Conservation (phyloP, 1,140 invertebrate genomes). For the Drosophila quadrilineata region DNA sequence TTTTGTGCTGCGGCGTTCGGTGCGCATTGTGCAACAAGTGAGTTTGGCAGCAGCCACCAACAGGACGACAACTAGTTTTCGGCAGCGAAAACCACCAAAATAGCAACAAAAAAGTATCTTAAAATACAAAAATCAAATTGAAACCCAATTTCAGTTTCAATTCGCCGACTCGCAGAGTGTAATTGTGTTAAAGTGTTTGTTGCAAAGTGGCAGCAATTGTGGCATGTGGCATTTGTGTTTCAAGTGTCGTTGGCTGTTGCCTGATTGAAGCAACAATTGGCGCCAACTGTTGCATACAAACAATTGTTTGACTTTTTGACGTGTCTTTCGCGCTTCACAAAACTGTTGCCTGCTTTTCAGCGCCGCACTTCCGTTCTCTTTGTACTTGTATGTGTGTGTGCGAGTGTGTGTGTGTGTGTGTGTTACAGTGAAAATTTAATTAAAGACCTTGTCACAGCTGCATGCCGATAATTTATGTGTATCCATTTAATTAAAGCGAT, state of each 20-base stretch:
- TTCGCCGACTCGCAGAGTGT: slow-evolving; percentile 36
- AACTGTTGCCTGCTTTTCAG: slow-evolving; percentile 66
- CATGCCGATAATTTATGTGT: slow-evolving; percentile 67
- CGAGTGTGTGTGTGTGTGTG: slow-evolving; percentile 16
- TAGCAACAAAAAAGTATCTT: background rate
- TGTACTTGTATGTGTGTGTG: slow-evolving; percentile 5
- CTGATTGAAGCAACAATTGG: slow-evolving; percentile 78
- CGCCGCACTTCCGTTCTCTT: slow-evolving; percentile 33
- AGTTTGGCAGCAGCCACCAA: slow-evolving; percentile 81
- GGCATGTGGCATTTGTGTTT: slow-evolving; percentile 20
- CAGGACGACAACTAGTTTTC: slow-evolving; percentile 80
- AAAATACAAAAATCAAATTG: background rate
- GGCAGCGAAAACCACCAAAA: slow-evolving; percentile 39
- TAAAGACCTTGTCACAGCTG: slow-evolving; percentile 59
- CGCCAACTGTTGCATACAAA: slow-evolving; percentile 66
- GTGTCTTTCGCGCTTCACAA: slow-evolving; percentile 33
- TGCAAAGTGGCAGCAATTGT: slow-evolving; percentile 43
- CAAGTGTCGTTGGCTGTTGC: slow-evolving; percentile 37
- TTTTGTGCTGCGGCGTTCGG: slow-evolving; percentile 58
- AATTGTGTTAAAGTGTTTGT: slow-evolving; percentile 50
- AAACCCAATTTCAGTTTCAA: slow-evolving; percentile 10
- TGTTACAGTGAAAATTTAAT: slow-evolving; percentile 54
- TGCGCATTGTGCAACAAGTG: slow-evolving; percentile 81
- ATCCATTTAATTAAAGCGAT: slow-evolving; percentile 72
- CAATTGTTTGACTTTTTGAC: slow-evolving; percentile 34